phyloP scores from a whole-genome alignment of 1,140 invertebrate genomes.

The Zophobas atratus region DNA sequence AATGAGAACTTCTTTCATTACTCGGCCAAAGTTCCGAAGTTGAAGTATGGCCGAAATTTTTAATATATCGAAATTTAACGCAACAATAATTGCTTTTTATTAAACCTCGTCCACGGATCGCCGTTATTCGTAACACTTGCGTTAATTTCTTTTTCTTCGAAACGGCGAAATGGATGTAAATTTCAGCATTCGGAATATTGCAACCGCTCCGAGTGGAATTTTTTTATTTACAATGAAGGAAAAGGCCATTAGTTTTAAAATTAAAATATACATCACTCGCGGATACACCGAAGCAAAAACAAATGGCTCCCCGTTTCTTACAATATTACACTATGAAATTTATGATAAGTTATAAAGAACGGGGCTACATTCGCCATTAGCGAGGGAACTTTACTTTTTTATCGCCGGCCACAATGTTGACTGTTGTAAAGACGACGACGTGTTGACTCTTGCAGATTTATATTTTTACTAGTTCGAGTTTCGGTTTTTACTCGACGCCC shows the following conservation, averaged over 20 bases:
- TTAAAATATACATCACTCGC: slow-evolving; percentile 64
- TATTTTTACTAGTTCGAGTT: slow-evolving; percentile 49
- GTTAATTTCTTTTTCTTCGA: slow-evolving; percentile 6
- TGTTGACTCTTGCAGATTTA: slow-evolving; percentile 57
- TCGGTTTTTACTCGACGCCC: slow-evolving; percentile 39
- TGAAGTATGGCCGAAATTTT: slow-evolving; percentile 36
- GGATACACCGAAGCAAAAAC: slow-evolving; percentile 62
- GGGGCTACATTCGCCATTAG: slow-evolving; percentile 56
- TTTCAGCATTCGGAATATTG: slow-evolving; percentile 54
- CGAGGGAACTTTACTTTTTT: slow-evolving; percentile 57
- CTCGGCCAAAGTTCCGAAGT: slow-evolving; percentile 24
- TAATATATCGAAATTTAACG: slow-evolving; percentile 28
- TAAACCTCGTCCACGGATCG: background rate
- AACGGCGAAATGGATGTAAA: slow-evolving; percentile 50
- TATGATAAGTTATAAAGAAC: slow-evolving; percentile 63
- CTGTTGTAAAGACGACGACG: slow-evolving; percentile 57
- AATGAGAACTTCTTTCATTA: slow-evolving; percentile 49
- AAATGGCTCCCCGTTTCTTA: slow-evolving; percentile 61
- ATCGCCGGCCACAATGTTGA: slow-evolving; percentile 54
- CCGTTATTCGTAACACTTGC: background rate
- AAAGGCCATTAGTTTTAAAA: slow-evolving; percentile 62
- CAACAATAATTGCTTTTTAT: slow-evolving; percentile 4
- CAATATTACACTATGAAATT: slow-evolving; percentile 64
- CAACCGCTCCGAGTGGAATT: slow-evolving; percentile 43
- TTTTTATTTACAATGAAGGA: slow-evolving; percentile 59